Conservation (phyloP, 2,888 invertebrate species). For the Archips xylosteana region DNA sequence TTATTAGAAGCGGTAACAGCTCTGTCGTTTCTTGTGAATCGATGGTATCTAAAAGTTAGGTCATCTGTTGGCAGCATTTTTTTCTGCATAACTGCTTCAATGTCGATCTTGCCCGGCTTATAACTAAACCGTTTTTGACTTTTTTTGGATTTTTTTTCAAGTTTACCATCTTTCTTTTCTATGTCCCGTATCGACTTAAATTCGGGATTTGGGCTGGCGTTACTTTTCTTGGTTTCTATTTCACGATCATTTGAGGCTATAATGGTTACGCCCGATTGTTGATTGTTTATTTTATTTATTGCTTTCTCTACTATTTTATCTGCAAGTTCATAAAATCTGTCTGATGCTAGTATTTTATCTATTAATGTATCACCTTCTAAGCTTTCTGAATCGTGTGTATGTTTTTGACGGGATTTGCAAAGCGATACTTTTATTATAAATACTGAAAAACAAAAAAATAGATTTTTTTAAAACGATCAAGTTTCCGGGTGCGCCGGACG, state of each 20-base stretch:
- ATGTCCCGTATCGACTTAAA: not conserved
- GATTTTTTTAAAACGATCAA: too few relatives aligned
- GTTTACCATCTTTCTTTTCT: not conserved
- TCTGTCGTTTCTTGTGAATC: conserved; percentile 12
- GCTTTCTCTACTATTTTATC: conserved; percentile 60
- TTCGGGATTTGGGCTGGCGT: not conserved
- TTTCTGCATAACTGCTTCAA: conserved; percentile 20
- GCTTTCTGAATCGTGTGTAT: not conserved
- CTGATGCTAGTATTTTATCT: conserved; percentile 52
- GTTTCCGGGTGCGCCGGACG: too few relatives aligned
- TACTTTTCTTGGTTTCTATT: conserved; percentile 8
- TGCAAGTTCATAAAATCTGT: conserved; percentile 56
- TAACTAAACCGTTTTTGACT: not conserved
- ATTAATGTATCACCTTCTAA: conserved; percentile 55
- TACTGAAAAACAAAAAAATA: not conserved
- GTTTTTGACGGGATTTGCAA: not conserved
- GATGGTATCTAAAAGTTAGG: conserved; percentile 20
- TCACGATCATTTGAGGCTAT: not conserved
- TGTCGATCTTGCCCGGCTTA: conserved; percentile 18
- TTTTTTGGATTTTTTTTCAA: not conserved
- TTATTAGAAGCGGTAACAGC: not conserved
- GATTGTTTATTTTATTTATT: conserved; percentile 51
- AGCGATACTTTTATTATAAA: not conserved
- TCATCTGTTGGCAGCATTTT: not conserved
- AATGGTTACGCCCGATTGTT: not conserved